These are phyloP conservation scores for Syrmaticus mikado DNA, from an alignment of 2,113 vertebrate genomes.

Conservation along the genomic window DNA sequence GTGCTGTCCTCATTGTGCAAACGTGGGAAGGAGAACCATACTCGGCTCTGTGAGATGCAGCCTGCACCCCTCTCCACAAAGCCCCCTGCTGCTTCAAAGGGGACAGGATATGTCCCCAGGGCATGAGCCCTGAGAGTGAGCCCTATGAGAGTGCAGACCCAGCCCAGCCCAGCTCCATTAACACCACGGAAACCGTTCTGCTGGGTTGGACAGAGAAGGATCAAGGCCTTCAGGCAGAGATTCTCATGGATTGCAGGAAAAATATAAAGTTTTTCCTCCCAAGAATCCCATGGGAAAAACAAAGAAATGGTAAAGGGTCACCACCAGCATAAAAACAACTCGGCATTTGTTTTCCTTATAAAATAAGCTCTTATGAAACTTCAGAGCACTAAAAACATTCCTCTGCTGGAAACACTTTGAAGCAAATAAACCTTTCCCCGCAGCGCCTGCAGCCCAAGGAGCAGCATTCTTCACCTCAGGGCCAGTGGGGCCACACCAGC, in stretches of 20 bases:
- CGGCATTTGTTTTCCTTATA: slow-evolving; percentile 62
- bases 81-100: slow-evolving; percentile 46
- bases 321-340: slow-evolving; percentile 43
- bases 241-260: slow-evolving; percentile 38
- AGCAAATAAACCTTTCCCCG: slow-evolving; percentile 55
- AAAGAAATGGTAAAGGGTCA: slow-evolving; percentile 31
- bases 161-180: background rate
- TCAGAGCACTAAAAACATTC: slow-evolving; percentile 54
- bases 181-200: slow-evolving; percentile 33
- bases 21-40: background rate
- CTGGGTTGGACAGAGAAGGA: slow-evolving; percentile 6
- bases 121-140: background rate
- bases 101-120: background rate
- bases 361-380: slow-evolving; percentile 54
- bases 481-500: background rate
- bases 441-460: background rate
- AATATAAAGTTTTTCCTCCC: slow-evolving; percentile 29
- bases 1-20: background rate
- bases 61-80: background rate
- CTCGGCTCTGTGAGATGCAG: background rate
- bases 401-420: slow-evolving; percentile 36
- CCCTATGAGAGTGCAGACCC: background rate
- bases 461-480: slow-evolving; percentile 36
- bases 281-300: slow-evolving; percentile 44
- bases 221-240: background rate